phyloP scores from a whole-genome alignment of 2,888 invertebrate genomes.

The Hoplodrina ambigua region DNA sequence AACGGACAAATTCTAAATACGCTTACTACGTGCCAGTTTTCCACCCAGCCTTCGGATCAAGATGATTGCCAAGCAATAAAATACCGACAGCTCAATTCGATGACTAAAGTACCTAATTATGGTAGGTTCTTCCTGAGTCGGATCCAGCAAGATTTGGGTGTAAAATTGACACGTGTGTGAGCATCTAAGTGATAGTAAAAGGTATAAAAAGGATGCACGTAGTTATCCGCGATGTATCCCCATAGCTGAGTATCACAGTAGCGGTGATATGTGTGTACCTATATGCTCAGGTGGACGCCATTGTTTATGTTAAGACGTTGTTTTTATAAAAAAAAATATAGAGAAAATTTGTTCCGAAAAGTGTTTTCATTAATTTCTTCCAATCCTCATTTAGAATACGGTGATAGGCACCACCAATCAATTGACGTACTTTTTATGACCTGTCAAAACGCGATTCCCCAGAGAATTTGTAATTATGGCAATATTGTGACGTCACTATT shows the following conservation, averaged over 20 bases:
- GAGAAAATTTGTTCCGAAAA: slow-evolving; percentile 81
- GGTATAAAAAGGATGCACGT: slow-evolving; percentile 52
- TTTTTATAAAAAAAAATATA: slow-evolving; percentile 78
- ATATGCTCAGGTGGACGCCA: slow-evolving; percentile 62
- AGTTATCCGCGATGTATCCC: slow-evolving; percentile 47
- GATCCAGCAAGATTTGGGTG: slow-evolving; percentile 5
- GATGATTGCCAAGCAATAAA: not conserved
- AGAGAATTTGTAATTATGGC: not conserved
- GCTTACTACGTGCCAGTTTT: slow-evolving; percentile 14
- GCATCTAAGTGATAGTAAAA: slow-evolving; percentile 48
- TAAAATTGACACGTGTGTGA: slow-evolving; percentile 20
- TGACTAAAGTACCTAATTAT: not conserved
- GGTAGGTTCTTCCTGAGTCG: not conserved
- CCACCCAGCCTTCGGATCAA: slow-evolving; percentile 2
- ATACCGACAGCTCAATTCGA: not conserved
- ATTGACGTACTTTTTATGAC: too few relatives aligned
- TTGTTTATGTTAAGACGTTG: slow-evolving; percentile 83
- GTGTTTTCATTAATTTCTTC: slow-evolving; percentile 55
- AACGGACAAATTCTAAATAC: slow-evolving; percentile 45
- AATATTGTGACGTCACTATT: too few relatives aligned
- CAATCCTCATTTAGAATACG: not conserved
- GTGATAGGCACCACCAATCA: too few relatives aligned
- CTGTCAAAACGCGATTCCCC: too few relatives aligned
- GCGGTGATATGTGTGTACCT: slow-evolving; percentile 43
- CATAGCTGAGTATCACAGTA: slow-evolving; percentile 51